A percentile compares a stretch with the other conserved stretches of the same genome.
phyloP scores from a whole-genome alignment of 2,797 vertebrate genomes.

The Xenopus petersii region DNA sequence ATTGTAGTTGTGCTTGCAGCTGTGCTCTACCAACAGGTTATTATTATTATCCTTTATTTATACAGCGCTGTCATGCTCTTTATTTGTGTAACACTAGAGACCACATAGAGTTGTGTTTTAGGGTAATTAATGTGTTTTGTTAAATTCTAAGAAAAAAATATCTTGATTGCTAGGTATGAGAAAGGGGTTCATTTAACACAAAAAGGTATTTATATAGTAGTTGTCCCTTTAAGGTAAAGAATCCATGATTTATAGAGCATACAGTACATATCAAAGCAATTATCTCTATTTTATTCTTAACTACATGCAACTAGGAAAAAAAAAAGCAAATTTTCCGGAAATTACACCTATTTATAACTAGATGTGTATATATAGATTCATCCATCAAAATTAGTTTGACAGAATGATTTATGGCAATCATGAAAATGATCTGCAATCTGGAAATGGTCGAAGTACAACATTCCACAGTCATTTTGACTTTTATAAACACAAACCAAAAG shows the following conservation, averaged over 20 bases:
- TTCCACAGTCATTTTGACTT: background rate
- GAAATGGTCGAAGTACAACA: constrained; percentile 2
- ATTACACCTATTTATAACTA: background rate
- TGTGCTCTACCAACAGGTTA: too few species aligned
- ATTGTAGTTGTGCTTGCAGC: too few species aligned
- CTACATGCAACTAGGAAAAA: background rate
- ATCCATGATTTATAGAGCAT: background rate
- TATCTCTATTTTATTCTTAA: background rate
- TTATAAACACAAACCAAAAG: background rate
- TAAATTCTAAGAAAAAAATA: too few species aligned
- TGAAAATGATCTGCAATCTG: background rate
- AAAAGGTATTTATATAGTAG: background rate
- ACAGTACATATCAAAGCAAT: constrained; percentile 1
- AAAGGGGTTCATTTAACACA: background rate
- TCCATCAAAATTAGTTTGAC: constrained; percentile 11
- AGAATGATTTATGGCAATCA: background rate
- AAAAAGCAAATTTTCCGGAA: background rate
- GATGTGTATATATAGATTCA: background rate
- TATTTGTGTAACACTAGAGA: too few species aligned
- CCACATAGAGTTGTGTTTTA: too few species aligned
- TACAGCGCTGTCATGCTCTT: too few species aligned
- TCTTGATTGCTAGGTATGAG: too few species aligned
- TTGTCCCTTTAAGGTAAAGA: background rate
- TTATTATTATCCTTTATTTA: too few species aligned
- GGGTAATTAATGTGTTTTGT: too few species aligned